phyloP scores from a whole-genome alignment of 2,113 vertebrate species.

The Triplophysa tibetana region DNA sequence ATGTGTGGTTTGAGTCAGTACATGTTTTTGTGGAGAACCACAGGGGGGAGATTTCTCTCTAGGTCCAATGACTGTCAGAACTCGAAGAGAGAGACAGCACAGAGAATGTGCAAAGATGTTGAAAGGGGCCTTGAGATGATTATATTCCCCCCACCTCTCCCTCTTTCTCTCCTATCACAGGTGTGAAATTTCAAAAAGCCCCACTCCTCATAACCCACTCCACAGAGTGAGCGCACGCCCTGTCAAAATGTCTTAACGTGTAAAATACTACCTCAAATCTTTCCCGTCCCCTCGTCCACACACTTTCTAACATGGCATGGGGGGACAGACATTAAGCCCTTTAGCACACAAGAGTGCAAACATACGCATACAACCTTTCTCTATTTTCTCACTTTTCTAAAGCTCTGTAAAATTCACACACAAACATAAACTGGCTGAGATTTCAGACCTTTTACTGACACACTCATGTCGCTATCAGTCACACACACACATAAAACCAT shows the following conservation, averaged over 20 bases:
- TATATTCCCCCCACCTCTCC: slow-evolving; percentile 18
- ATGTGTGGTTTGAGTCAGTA: slow-evolving; percentile 26
- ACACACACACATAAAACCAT: slow-evolving; percentile 9
- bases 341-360: slow-evolving; percentile 23
- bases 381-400: background rate
- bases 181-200: slow-evolving; percentile 50
- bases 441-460: slow-evolving; percentile 9
- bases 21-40: slow-evolving; percentile 46
- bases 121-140: slow-evolving; percentile 49
- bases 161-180: slow-evolving; percentile 34
- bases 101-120: slow-evolving; percentile 42
- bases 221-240: slow-evolving; percentile 39
- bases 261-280: slow-evolving; percentile 42
- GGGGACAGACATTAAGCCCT: slow-evolving; percentile 18
- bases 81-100: slow-evolving; percentile 25
- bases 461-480: slow-evolving; percentile 1
- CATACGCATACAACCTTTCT: background rate
- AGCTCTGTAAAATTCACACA: slow-evolving; percentile 2
- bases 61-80: slow-evolving; percentile 50
- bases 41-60: slow-evolving; percentile 26
- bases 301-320: slow-evolving; percentile 25
- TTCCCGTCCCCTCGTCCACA: slow-evolving; percentile 29
- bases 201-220: slow-evolving; percentile 30
- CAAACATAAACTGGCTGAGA: slow-evolving; percentile 3
- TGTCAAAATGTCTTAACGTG: slow-evolving; percentile 50